phyloP scores from a whole-genome alignment of 2,113 vertebrate species.

The Microtus pennsylvanicus region DNA sequence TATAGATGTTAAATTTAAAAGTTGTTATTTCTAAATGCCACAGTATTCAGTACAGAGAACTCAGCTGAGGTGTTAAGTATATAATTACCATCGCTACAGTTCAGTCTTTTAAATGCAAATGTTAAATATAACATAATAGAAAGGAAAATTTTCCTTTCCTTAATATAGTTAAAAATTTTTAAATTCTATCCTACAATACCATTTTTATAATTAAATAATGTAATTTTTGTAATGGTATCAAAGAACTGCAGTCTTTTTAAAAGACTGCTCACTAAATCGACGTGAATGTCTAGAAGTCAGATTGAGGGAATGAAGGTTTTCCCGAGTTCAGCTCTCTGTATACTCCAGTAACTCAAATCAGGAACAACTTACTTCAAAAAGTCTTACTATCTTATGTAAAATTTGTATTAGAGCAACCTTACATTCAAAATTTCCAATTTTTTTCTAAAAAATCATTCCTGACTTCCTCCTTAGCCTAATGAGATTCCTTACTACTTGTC shows the following conservation, averaged over 20 bases:
- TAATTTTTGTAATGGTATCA: neutral
- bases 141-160: constrained; percentile 48
- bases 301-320: neutral
- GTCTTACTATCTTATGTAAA: neutral
- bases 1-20: constrained; percentile 64
- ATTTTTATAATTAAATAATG: constrained; percentile 46
- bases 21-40: constrained; percentile 66
- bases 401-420: constrained; percentile 47
- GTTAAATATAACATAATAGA: constrained; percentile 16
- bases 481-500: neutral
- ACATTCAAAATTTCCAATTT: neutral
- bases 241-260: neutral
- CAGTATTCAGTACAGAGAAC: neutral
- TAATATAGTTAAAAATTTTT: neutral
- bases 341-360: constrained; percentile 62
- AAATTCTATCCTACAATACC: constrained; percentile 28
- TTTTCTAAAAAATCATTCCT: neutral
- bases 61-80: constrained; percentile 45
- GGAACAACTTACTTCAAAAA: constrained; percentile 59
- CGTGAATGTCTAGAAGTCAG: neutral
- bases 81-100: constrained; percentile 41
- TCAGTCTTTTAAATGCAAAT: constrained; percentile 50
- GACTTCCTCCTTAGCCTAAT: neutral
- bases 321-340: neutral
- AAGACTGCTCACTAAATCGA: constrained; percentile 45